Evolutionary conservation across 2,797 vertebrate species (phyloP), one percentile per base, ranked within the genome.

Genomic region (Perodicticus potto): DNA sequence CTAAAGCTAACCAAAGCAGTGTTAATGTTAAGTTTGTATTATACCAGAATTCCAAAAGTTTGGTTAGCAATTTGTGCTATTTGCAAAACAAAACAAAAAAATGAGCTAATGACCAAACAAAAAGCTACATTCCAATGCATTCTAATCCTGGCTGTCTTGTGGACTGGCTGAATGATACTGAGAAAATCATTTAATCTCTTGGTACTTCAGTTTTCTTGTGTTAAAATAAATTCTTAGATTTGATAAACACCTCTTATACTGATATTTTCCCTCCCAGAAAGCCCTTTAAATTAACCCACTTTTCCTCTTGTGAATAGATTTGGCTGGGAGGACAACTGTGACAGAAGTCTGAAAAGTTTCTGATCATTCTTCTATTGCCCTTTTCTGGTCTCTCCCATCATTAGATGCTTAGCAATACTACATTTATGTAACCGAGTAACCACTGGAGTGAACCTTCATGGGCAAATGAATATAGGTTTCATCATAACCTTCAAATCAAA

Each of bases 41-140:
- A 57, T 53, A 86, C 17, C 40, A 86, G n/a, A 89, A 82, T 93
- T 91, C 29, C n/a, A 73, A 78, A 89, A 57, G 34, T 13, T 65
- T 83, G 19, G 13, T 77, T 27, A 45, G 14, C 74, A 7, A 23
- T 72, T 43, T 70, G 65, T 69, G 40, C 81, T 85, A 78, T 34
- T 76, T 94, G 63, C 40, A 81, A 65, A 84, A 34, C 5, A 80
- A 91, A 95, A 88, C 45, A 13, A 12, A 16, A 29, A 91, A 74
- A 22, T 9, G 27, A 67, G n/a, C n/a, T 83, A 88, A 34, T 14
- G 82, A 74, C 57, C 83, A 82, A 59, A 65, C 20, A 40, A 27
- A 74, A 63, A 67, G 57, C 1, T 10, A 53, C 37, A 3, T 95
- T 70, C n/a, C 25, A 27, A 19, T 23, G 17, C 43, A 22, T 49